Percentiles rank a stretch among this genome's conserved stretches.
These are phyloP conservation scores for Elgaria multicarinata DNA, from an alignment of 2,113 vertebrate species.

Conservation along the genomic window DNA sequence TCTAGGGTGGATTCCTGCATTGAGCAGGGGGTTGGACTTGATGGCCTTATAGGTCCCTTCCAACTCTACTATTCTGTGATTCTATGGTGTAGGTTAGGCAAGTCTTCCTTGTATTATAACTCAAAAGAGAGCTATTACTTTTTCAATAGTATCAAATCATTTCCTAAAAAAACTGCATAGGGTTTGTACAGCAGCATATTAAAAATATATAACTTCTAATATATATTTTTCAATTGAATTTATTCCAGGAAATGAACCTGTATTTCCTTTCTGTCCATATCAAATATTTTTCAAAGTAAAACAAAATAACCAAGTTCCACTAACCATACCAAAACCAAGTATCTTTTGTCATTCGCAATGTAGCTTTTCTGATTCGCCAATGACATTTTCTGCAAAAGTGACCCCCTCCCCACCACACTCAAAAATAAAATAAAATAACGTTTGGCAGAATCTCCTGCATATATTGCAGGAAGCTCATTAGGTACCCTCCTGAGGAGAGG, in stretches of 20 bases:
- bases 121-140: rapidly evolving
- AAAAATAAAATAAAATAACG: rapidly evolving
- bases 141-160: background rate
- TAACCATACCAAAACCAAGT: background rate
- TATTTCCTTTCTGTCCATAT: background rate
- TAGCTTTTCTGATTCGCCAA: background rate
- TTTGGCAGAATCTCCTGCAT: background rate
- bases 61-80: no score
- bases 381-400: background rate
- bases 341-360: background rate
- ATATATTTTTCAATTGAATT: background rate
- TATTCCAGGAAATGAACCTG: background rate
- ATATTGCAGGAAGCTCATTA: constrained; percentile 4
- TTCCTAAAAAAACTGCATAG: background rate
- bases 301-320: background rate
- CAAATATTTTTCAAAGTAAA: background rate
- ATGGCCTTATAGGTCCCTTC: no score
- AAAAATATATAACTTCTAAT: background rate
- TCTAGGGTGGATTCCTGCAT: no score
- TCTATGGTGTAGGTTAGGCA: no score
- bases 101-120: background rate
- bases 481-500: background rate
- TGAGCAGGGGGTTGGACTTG: no score
- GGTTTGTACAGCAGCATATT: rapidly evolving
- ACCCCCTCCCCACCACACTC: background rate